A percentile compares a stretch with the other conserved stretches of the same genome.
Evolutionary conservation across 2,797 vertebrate species (phyloP).

Genomic region (Lagocephalus sceleratus): DNA sequence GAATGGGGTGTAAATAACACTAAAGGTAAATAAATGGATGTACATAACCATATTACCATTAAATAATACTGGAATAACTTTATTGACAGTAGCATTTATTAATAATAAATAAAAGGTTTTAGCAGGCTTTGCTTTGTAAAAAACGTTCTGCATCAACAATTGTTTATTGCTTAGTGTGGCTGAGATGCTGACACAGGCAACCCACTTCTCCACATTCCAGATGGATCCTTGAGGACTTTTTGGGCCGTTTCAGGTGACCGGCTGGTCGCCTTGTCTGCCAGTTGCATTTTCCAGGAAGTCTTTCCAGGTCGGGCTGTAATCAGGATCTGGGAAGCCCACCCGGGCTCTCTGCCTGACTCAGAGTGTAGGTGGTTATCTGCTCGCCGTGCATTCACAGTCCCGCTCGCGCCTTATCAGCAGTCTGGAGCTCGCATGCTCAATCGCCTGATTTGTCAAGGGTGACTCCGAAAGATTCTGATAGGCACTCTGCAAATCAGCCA

Average conservation of each 20-base stretch:
- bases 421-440: constrained; percentile 76
- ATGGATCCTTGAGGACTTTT: neutral
- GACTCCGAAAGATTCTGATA: constrained; percentile 80
- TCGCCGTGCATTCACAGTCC: constrained; percentile 59
- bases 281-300: constrained; percentile 12
- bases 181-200: no score
- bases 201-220: no score
- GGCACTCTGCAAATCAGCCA: constrained; percentile 80
- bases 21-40: no score
- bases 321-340: constrained; percentile 33
- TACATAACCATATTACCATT: no score
- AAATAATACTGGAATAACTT: no score
- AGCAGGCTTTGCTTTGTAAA: no score
- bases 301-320: constrained; percentile 15
- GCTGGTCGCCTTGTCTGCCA: constrained; percentile 4
- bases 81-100: no score
- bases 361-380: constrained; percentile 59
- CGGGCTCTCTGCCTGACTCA: constrained; percentile 27
- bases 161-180: no score
- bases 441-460: constrained; percentile 80
- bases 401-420: constrained; percentile 76
- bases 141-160: no score
- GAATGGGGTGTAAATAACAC: no score
- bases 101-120: no score
- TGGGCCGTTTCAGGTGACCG: constrained; percentile 21